Evolutionary conservation across 1,140 invertebrate genomes (phyloP).

Genomic region (Drosophila murphyi): DNA sequence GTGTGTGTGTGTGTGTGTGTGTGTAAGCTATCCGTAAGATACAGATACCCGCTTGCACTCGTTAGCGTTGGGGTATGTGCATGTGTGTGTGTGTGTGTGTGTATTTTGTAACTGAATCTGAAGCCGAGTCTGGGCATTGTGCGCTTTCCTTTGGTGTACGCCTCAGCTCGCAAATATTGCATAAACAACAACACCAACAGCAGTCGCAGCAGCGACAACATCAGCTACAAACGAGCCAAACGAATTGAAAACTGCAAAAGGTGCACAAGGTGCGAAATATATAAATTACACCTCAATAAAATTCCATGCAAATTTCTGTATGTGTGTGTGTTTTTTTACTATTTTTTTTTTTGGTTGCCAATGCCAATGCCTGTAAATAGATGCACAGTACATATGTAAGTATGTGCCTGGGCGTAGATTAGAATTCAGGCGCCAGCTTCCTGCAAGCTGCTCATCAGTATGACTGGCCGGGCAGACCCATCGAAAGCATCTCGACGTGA

Average conservation of each 20-base stretch:
- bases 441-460: conserved; percentile 40
- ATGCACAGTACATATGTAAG: not conserved
- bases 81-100: not conserved
- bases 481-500: conserved; percentile 42
- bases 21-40: conserved; percentile 61
- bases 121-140: conserved; percentile 19
- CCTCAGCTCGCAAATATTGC: conserved; percentile 56
- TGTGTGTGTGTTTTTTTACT: conserved; percentile 13
- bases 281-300: conserved; percentile 74
- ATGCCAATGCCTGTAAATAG: conserved; percentile 21
- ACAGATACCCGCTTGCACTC: conserved; percentile 71
- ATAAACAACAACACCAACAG: conserved; percentile 62
- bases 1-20: conserved; percentile 25
- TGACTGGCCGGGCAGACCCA: conserved; percentile 45
- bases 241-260: conserved; percentile 58
- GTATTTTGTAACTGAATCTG: conserved; percentile 6
- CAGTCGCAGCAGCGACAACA: not conserved
- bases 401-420: conserved; percentile 27
- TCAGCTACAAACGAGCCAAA: conserved; percentile 27
- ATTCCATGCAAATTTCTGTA: conserved; percentile 61
- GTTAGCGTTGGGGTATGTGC: conserved; percentile 50
- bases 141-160: conserved; percentile 40
- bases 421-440: conserved; percentile 1
- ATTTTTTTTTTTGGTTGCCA: conserved; percentile 1
- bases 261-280: conserved; percentile 54